These are phyloP conservation scores for Aegotheles bennettii DNA, from an alignment of 2,113 vertebrate species.

Conservation along the genomic window DNA sequence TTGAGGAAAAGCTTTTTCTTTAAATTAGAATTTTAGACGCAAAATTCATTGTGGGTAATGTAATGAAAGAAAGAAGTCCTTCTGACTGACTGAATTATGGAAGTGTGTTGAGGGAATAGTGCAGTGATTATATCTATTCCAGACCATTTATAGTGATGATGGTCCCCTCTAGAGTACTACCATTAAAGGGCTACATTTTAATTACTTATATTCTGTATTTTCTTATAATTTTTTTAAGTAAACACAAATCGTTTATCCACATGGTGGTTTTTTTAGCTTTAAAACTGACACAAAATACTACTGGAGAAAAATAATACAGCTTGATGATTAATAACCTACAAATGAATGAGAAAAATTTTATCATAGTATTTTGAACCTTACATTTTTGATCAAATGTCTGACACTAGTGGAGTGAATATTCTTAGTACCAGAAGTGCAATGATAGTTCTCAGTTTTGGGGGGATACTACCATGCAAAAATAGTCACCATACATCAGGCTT, in stretches of 20 bases:
- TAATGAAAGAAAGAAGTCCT: constrained; percentile 7
- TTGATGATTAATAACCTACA: background rate
- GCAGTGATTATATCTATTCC: background rate
- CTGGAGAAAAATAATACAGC: background rate
- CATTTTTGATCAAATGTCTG: background rate
- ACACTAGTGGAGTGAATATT: background rate
- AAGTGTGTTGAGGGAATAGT: background rate
- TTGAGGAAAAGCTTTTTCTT: background rate
- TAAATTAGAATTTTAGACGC: background rate
- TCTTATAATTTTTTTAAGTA: constrained; percentile 31
- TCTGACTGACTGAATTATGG: background rate
- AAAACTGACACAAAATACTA: background rate
- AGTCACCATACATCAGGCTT: background rate
- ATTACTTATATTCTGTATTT: constrained; percentile 51
- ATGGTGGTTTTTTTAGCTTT: background rate
- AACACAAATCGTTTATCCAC: background rate
- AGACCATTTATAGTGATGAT: constrained; percentile 13
- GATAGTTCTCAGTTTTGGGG: background rate
- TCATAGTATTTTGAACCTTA: background rate
- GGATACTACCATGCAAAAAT: background rate
- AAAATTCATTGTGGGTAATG: background rate
- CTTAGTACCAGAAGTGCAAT: background rate
- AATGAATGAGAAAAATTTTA: background rate
- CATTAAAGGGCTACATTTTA: constrained; percentile 63
- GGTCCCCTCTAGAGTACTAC: constrained; percentile 32